phyloP scores from a whole-genome alignment of 1,140 invertebrate genomes.

The Charaxes varanes region DNA sequence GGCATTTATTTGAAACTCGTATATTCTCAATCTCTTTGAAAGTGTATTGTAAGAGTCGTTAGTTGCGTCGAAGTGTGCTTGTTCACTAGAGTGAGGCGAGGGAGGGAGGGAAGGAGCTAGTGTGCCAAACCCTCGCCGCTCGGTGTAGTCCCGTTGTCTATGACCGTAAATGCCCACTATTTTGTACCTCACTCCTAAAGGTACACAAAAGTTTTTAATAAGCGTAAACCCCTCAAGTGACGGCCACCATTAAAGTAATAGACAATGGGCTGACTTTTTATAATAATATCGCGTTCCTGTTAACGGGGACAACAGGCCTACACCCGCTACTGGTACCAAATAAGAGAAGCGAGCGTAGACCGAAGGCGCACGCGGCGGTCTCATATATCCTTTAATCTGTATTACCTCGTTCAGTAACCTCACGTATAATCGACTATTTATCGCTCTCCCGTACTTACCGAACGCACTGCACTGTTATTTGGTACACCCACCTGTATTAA shows the following conservation, averaged over 20 bases:
- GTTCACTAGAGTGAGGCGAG: too few species aligned
- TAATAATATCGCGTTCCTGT: too few species aligned
- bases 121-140: too few species aligned
- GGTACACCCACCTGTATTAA: conserved; percentile 59
- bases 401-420: conserved; percentile 67
- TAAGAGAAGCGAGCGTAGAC: conserved; percentile 49
- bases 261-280: too few species aligned
- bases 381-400: conserved; percentile 44
- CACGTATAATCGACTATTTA: conserved; percentile 56
- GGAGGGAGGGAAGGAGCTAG: too few species aligned
- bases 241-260: too few species aligned
- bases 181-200: too few species aligned
- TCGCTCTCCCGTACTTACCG: conserved; percentile 61
- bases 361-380: conserved; percentile 13
- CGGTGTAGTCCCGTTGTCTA: too few species aligned
- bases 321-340: conserved; percentile 50
- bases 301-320: conserved; percentile 9
- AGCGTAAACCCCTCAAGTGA: too few species aligned
- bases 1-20: conserved; percentile 64
- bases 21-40: conserved; percentile 49
- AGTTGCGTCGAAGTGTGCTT: too few species aligned
- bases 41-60: conserved; percentile 34
- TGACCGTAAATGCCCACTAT: too few species aligned
- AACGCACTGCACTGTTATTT: conserved; percentile 69
- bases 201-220: too few species aligned